Conservation (phyloP, 2,888 invertebrate genomes). For the Apamea epomidion region DNA sequence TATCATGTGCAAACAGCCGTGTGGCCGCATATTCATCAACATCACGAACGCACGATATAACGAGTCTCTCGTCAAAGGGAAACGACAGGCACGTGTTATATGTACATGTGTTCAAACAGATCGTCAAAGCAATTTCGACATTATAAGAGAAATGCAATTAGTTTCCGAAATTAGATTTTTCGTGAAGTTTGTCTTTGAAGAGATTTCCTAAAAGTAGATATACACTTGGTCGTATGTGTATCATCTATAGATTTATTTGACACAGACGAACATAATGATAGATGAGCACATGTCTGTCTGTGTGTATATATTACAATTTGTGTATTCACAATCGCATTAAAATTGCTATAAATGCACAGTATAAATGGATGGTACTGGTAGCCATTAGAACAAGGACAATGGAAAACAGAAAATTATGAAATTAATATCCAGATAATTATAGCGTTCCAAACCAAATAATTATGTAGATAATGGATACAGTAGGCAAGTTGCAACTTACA, state of each 20-base stretch:
- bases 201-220: slow-evolving; percentile 21
- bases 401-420: slow-evolving; percentile 3
- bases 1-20: slow-evolving; percentile 54
- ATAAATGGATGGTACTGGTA: slow-evolving; percentile 18
- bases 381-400: slow-evolving; percentile 10
- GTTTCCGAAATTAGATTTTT: slow-evolving; percentile 37
- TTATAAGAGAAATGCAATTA: slow-evolving; percentile 41
- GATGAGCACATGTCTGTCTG: slow-evolving; percentile 10
- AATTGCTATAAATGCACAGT: slow-evolving; percentile 22
- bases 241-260: slow-evolving; percentile 19
- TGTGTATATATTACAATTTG: neutral
- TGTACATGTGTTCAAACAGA: slow-evolving; percentile 31
- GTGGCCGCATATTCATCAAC: slow-evolving; percentile 61
- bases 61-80: slow-evolving; percentile 55
- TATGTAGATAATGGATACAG: neutral
- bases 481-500: neutral
- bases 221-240: slow-evolving; percentile 10
- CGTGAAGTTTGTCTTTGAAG: slow-evolving; percentile 31
- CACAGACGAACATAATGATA: slow-evolving; percentile 8
- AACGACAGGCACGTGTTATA: slow-evolving; percentile 49
- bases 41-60: slow-evolving; percentile 44
- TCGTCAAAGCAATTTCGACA: slow-evolving; percentile 38
- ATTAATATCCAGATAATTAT: slow-evolving; percentile 5
- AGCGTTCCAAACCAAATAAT: slow-evolving; percentile 3
- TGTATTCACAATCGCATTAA: slow-evolving; percentile 8